Percentiles rank a stretch among this genome's conserved stretches.
Evolutionary conservation across 2,113 vertebrate genomes (phyloP).

Genomic region (Charina bottae): DNA sequence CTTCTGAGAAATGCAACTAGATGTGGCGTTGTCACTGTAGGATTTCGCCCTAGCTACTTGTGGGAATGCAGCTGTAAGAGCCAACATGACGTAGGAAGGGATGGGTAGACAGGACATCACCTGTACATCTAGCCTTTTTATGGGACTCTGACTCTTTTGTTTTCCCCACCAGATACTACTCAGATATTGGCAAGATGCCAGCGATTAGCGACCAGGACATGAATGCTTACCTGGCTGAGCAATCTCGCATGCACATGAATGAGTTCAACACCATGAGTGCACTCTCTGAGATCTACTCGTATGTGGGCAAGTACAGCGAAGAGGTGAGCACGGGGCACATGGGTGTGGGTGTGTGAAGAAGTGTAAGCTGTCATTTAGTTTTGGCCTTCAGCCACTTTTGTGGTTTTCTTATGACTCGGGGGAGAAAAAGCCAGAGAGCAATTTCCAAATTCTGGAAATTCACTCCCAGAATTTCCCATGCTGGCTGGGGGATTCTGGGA

Average conservation of each 20-base stretch:
- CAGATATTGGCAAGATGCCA: conserved; percentile 96
- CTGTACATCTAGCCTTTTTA: background rate
- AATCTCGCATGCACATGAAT: conserved; percentile 98
- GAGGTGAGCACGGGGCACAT: conserved; percentile 79
- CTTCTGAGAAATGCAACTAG: too few relatives aligned
- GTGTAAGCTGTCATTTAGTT: background rate
- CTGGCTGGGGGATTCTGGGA: background rate
- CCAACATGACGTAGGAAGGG: too few relatives aligned
- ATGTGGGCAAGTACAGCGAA: conserved; percentile 97
- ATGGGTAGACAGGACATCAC: too few relatives aligned
- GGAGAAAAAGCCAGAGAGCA: too few relatives aligned
- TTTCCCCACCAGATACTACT: conserved; percentile 87
- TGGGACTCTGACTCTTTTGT: background rate
- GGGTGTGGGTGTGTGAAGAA: too few relatives aligned
- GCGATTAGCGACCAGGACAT: conserved; percentile 99
- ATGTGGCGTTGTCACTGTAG: too few relatives aligned
- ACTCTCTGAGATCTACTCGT: conserved; percentile 97
- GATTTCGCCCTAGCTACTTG: too few relatives aligned
- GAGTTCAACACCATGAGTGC: conserved; percentile 99
- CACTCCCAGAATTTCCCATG: background rate
- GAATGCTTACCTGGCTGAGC: conserved; percentile 97
- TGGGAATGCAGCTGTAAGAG: too few relatives aligned
- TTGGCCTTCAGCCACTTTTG: too few relatives aligned
- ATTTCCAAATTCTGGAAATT: too few relatives aligned
- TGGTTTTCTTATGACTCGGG: background rate